These are phyloP conservation scores for Meles meles DNA, from an alignment of 2,113 vertebrate genomes.

Conservation along the genomic window DNA sequence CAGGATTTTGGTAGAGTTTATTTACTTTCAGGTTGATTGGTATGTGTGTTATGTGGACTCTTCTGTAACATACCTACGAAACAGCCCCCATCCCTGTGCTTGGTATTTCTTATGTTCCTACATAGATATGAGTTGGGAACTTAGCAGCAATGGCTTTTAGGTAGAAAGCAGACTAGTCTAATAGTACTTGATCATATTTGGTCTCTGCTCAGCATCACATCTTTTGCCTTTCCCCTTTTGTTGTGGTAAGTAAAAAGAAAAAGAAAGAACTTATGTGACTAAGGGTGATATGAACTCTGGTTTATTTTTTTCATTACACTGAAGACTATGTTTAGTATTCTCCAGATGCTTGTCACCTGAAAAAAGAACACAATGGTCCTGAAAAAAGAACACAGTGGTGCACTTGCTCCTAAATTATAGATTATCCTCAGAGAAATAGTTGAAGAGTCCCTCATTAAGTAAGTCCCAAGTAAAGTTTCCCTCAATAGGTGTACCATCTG, in stretches of 20 bases:
- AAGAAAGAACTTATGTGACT: background rate
- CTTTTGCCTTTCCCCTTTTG: constrained; percentile 23
- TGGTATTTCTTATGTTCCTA: background rate
- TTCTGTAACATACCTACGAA: background rate
- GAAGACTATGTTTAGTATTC: constrained; percentile 9
- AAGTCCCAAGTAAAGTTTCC: background rate
- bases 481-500: background rate
- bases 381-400: background rate
- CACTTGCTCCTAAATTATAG: constrained; percentile 1
- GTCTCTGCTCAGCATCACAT: background rate
- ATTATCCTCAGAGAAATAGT: constrained; percentile 27
- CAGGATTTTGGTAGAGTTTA: background rate
- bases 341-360: background rate
- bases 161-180: constrained; percentile 22
- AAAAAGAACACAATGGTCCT: background rate
- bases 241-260: background rate
- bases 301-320: constrained; percentile 12
- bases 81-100: background rate
- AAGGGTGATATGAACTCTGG: background rate
- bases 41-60: background rate
- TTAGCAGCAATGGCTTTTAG: constrained; percentile 16
- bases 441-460: background rate
- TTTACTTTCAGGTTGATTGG: background rate
- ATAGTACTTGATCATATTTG: background rate
- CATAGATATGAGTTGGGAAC: constrained; percentile 9